Evolutionary conservation across 2,888 invertebrate genomes (phyloP), one percentile per base, ranked within the genome.

Genomic region (Pollenia angustigena): DNA sequence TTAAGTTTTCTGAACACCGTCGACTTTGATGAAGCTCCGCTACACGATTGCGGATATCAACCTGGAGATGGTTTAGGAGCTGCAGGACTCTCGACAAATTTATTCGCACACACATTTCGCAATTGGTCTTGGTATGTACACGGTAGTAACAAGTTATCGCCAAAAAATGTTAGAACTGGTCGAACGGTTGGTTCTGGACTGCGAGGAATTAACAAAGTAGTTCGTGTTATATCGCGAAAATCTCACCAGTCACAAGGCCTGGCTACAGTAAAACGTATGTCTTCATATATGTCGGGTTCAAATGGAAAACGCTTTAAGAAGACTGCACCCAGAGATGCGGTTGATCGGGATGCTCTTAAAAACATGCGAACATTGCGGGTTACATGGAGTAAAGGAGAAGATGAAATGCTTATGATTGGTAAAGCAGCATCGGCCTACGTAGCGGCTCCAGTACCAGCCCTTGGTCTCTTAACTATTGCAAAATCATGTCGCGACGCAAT

Each of bases 21-120:
- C 0, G 79, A 82, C 2, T 92, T 92, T 58, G 90, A 91, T 0
- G 90, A 92, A 68, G 93, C 93, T 0, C 74, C 90, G 0, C 89
- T 90, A 9, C 90, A 93, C 58, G 96, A 96, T 89, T 92, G 89
- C 7, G 96, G 96, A 0, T 90, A 93, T 8, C 93, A 96, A 48
- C 97, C 97, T 0, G 97, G 97, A 0, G 97, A 97, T 93, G 94
- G 94, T 6, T 93, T 94, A 79, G 93, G 92, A 2, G 92, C 97
- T 0, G 96, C 95, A 14, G 97, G 97, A 0, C 93, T 96, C 0
- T 96, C 97, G 91, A 96, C 96, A 0, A 94, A 95, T 0, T 93
- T 97, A 23, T 97, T 95, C 93, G 93, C 95, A 0, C 96, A 96
- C 90, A 91, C 95, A 4, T 95, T 95, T 84, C 94, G 95, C 16